Conservation (phyloP, 2,888 invertebrate genomes). For the Rhodophaea formosa region DNA sequence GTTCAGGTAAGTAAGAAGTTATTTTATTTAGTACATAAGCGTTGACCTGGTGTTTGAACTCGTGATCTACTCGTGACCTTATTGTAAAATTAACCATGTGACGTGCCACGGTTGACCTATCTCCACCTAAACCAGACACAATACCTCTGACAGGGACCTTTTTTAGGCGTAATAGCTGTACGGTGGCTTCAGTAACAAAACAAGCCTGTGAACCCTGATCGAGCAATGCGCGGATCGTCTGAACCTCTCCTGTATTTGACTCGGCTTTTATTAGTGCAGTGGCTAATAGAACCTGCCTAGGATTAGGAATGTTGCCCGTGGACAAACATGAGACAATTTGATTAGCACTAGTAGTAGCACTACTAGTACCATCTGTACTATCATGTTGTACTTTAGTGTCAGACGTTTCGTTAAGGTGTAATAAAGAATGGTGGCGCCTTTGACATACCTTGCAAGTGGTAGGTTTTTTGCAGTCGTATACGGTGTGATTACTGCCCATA, state of each 20-base stretch:
- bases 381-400: neutral
- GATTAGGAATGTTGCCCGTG: constrained; percentile 1
- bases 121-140: neutral
- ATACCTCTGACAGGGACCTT: neutral
- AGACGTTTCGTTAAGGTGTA: constrained; percentile 4
- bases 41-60: no score
- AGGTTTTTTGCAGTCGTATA: no score
- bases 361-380: no score
- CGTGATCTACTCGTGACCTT: no score
- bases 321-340: no score
- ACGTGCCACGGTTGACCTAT: no score
- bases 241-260: neutral
- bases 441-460: constrained; percentile 18
- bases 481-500: no score
- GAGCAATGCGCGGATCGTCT: constrained; percentile 5
- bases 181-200: constrained; percentile 11
- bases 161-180: neutral
- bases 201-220: constrained; percentile 18
- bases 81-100: no score
- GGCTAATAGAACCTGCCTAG: constrained; percentile 15
- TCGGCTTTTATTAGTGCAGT: constrained; percentile 16
- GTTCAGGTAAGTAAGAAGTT: constrained; percentile 8
- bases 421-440: constrained; percentile 20
- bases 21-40: neutral
- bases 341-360: no score